phyloP scores from a whole-genome alignment of 1,140 invertebrate species.

The Drosophila chauvacae region DNA sequence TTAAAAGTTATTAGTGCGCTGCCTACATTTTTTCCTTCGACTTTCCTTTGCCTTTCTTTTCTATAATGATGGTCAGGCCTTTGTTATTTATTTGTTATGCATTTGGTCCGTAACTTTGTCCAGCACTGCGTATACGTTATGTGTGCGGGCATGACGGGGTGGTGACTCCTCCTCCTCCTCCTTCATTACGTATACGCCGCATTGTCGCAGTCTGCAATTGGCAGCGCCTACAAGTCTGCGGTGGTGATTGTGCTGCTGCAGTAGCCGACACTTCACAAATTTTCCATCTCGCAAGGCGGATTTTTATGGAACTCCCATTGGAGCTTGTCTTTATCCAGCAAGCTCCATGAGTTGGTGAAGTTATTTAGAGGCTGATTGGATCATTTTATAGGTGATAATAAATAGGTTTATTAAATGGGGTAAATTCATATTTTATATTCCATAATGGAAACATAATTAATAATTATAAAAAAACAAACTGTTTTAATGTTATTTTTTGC shows the following conservation, averaged over 20 bases:
- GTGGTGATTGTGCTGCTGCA: slow-evolving; percentile 47
- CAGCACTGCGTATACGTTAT: slow-evolving; percentile 63
- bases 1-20: slow-evolving; percentile 80
- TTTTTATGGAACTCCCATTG: not conserved
- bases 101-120: slow-evolving; percentile 48
- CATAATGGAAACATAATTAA: not conserved
- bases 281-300: slow-evolving; percentile 41
- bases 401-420: not conserved
- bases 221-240: slow-evolving; percentile 79
- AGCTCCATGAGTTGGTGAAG: not conserved
- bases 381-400: not conserved
- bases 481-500: no score
- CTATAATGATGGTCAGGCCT: slow-evolving; percentile 62
- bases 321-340: not conserved
- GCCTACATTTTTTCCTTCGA: slow-evolving; percentile 22
- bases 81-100: slow-evolving; percentile 79
- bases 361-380: not conserved
- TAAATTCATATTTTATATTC: no score
- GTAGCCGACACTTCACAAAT: slow-evolving; percentile 38
- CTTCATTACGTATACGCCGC: slow-evolving; percentile 65
- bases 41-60: slow-evolving; percentile 9
- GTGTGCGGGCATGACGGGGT: slow-evolving; percentile 9
- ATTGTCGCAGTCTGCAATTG: slow-evolving; percentile 74
- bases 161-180: slow-evolving; percentile 14
- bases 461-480: no score